Evolutionary conservation across 2,888 invertebrate genomes (phyloP), one percentile per base, ranked within the genome.

Genomic region (Himalopsyche tibetana): DNA sequence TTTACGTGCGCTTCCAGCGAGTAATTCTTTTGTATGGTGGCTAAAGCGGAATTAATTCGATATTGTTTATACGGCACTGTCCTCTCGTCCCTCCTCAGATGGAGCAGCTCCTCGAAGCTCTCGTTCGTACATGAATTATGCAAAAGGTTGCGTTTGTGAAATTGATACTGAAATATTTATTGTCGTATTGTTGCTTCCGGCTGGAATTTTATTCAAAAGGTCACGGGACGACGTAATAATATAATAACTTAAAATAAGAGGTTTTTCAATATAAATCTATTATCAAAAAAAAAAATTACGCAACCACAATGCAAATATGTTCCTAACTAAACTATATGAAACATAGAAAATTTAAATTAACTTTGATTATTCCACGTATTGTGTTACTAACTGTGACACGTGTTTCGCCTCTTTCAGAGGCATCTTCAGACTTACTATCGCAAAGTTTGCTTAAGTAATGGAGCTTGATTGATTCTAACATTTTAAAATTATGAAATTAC

Each of bases 161-260:
- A 88, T 86, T 84, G 88, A 87, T 87, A 87, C 87, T 88, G 88
- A 87, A 88, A 88, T 88, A 88, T 88, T 88, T 88, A 88, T 88
- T 85, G 88, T 86, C 85, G 82, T 83, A 69, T 79, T 82, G 74
- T 36, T 80, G 40, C 79, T 55, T 56, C 15, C 36, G 51, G 80
- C 42, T n/a, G 84, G 55, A 83, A 80, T 83, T 56, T 86, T 82
- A 74, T 84, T 36, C 69, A 40, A 55, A 40, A 51, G 81, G 42
- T 19, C 81, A 19, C 9, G 28, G n/a, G 15, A 15, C 15, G 51
- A 5, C 51, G 15, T 45, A 9, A 51, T 51, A 51, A 51, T 51
- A 51, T 15, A 51, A 51, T 2, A 51, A 51, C 51, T 15, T 51
- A 51, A 51, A 51, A 51, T 51, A 8, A 51, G 51, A 51, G 15